Base-by-base conservation (phyloP, 2,888 invertebrate genomes). In the Meteorus colon region DNA sequence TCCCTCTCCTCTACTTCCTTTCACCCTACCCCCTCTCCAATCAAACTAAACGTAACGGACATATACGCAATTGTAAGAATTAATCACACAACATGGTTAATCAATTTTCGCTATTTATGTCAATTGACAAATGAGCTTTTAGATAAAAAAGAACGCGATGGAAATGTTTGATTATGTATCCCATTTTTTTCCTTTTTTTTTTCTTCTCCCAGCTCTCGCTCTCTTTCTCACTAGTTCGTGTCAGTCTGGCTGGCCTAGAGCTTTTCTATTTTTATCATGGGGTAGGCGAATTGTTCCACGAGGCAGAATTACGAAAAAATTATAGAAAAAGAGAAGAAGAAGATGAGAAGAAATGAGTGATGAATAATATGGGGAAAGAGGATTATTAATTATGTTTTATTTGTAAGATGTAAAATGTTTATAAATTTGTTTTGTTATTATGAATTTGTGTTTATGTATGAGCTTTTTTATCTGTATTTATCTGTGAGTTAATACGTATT, bases 261-360 rank as follows among this genome's bases (percentile, higher is more conserved):
- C 82, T 84, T 55, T 19, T 87, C 89, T 89, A 89, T 89, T 89
- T 89, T 88, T 89, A 89, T 81, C 88, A 88, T 88, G 87, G 87
- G 88, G 88, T 87, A 84, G 69, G 80, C 79, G 86, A 86, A 89
- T 89, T 87, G 88, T 89, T 89, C 85, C 83, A 85, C 83, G 85
- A 83, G 84, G 83, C 83, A 79, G 81, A 80, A 81, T 75, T 73
- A 74, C 79, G 81, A 78, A 76, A 81, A 59, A 72, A 71, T 24
- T 70, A 66, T 37, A 67, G 77, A 62, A 31, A 51, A 19, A 48
- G 68, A 65, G 27, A 60, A 70, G n/a, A n/a, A n/a, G n/a, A 34
- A 27, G 72, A 66, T 3, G 63, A 31, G 67, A 60, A 16, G 31
- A 48, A 48, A n/a, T 4, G 24, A 55, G 24, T 55, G n/a, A 55